Conservation (phyloP, 2,888 invertebrate genomes). For the Agrochola circellaris region DNA sequence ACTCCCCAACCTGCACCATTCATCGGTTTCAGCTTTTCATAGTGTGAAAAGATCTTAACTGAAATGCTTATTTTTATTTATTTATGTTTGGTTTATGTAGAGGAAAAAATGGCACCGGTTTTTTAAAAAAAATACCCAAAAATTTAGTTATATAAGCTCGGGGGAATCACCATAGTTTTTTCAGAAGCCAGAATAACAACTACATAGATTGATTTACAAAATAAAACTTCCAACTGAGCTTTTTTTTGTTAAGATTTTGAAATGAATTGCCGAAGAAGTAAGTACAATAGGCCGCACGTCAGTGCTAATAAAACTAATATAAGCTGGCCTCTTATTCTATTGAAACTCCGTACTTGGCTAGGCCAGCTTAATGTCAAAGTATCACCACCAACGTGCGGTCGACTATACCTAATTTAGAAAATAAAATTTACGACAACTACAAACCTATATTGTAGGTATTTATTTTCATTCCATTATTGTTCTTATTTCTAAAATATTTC, state of each 20-base stretch:
- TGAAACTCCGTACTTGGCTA: not conserved
- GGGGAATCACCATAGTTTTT: not conserved
- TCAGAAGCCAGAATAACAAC: not conserved
- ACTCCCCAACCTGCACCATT: constrained; percentile 30
- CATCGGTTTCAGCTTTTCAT: constrained; percentile 42
- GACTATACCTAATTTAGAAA: not conserved
- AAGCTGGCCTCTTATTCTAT: not conserved
- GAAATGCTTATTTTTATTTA: constrained; percentile 6
- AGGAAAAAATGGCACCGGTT: not conserved
- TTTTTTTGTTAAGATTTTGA: not conserved
- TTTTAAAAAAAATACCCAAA: not conserved
- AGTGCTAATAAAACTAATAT: not conserved
- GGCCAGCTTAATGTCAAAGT: not conserved
- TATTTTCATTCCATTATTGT: not conserved
- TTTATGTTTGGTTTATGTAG: not conserved
- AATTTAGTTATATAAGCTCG: not conserved
- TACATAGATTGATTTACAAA: not conserved
- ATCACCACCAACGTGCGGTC: not conserved
- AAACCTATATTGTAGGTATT: not conserved
- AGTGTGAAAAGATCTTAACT: constrained; percentile 6
- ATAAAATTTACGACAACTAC: not conserved
- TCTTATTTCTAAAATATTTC: not conserved
- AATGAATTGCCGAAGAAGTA: not conserved
- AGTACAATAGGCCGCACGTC: not conserved
- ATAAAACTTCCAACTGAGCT: not conserved